Conservation (phyloP, 2,113 vertebrate species). For the Mohoua ochrocephala region DNA sequence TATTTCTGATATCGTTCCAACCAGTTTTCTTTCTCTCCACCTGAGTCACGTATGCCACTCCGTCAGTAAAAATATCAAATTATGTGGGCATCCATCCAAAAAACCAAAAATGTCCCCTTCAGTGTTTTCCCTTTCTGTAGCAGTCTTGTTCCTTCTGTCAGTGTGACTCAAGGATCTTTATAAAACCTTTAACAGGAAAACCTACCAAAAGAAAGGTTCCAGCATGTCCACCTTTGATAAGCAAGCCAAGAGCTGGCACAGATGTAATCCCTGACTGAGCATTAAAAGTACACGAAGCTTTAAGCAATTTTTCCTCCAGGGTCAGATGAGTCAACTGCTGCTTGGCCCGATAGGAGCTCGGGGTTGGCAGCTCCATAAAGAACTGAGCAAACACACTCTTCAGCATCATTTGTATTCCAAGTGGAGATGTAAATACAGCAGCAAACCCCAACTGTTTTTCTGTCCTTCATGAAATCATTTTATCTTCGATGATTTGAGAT, state of each 20-base stretch:
- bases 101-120: not conserved
- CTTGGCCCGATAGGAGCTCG: not conserved
- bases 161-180: not conserved
- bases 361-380: constrained; percentile 19
- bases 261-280: not conserved
- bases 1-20: not conserved
- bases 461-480: not conserved
- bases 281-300: not conserved
- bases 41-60: not conserved
- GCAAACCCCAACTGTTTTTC: not conserved
- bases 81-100: not conserved
- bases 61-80: not conserved
- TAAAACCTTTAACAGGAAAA: not conserved
- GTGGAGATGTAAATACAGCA: constrained; percentile 3
- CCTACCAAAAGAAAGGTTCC: not conserved
- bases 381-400: not conserved
- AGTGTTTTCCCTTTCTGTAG: not conserved
- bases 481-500: not conserved
- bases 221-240: not conserved
- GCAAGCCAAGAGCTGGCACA: not conserved
- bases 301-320: constrained; percentile 11
- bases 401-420: not conserved
- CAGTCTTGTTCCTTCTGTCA: not conserved
- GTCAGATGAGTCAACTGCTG: constrained; percentile 23
- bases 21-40: not conserved